phyloP scores from a whole-genome alignment of 2,797 vertebrate genomes.

The Mormyrus proboscirostris region DNA sequence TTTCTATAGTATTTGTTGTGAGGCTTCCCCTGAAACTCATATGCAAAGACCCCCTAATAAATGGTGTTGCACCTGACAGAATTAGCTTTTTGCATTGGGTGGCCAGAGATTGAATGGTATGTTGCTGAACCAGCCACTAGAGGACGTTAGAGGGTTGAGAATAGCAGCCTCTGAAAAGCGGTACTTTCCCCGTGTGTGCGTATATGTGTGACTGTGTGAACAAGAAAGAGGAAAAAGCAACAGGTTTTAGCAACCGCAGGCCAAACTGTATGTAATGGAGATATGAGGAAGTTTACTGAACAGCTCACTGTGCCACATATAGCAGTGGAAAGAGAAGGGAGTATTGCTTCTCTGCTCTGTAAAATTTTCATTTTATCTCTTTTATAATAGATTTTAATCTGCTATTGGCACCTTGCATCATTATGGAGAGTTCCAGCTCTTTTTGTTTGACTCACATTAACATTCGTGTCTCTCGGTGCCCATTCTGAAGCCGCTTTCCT shows the following conservation, averaged over 20 bases:
- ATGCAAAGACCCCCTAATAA: neutral
- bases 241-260: neutral
- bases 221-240: neutral
- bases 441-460: neutral
- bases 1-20: neutral
- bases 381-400: neutral
- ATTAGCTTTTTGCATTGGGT: neutral
- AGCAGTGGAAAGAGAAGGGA: neutral
- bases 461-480: neutral
- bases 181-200: neutral
- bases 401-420: neutral
- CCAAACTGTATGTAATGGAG: neutral
- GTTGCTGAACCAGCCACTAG: slow-evolving; percentile 36
- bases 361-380: neutral
- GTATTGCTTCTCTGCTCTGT: neutral
- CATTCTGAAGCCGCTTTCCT: neutral
- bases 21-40: neutral
- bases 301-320: neutral
- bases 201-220: slow-evolving; percentile 5
- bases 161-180: neutral
- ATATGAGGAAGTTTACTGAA: neutral
- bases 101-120: neutral
- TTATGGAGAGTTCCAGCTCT: neutral
- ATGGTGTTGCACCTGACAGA: neutral
- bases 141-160: slow-evolving; percentile 30